These are phyloP conservation scores for Axis porcinus DNA, from an alignment of 2,113 vertebrate species.

Conservation along the genomic window DNA sequence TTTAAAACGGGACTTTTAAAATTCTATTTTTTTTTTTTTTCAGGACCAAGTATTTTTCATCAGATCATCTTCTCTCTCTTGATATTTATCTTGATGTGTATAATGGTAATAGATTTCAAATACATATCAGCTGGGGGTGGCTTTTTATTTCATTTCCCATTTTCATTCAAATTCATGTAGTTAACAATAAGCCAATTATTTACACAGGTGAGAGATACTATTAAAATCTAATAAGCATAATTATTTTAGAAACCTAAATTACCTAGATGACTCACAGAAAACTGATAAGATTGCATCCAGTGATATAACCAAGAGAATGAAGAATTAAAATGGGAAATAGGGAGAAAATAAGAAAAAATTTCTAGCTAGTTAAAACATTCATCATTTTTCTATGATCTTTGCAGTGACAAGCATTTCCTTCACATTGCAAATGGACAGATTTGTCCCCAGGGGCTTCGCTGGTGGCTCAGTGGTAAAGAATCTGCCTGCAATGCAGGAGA, in stretches of 20 bases:
- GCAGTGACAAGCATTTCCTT: background rate
- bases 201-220: background rate
- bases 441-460: background rate
- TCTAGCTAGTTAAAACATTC: background rate
- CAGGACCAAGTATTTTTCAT: background rate
- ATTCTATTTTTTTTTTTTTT: background rate
- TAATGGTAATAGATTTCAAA: background rate
- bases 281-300: background rate
- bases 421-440: background rate
- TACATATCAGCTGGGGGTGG: background rate
- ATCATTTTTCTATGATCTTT: background rate
- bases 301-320: background rate
- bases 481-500: background rate
- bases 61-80: background rate
- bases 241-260: constrained; percentile 47
- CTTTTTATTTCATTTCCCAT: constrained; percentile 3
- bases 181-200: constrained; percentile 25
- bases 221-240: background rate
- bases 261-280: background rate
- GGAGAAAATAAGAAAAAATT: background rate
- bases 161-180: constrained; percentile 6
- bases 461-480: background rate
- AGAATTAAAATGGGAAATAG: background rate
- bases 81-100: background rate
- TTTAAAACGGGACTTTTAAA: background rate